Conservation (phyloP, 2,888 invertebrate species). For the Minunthozetes semirufus region DNA sequence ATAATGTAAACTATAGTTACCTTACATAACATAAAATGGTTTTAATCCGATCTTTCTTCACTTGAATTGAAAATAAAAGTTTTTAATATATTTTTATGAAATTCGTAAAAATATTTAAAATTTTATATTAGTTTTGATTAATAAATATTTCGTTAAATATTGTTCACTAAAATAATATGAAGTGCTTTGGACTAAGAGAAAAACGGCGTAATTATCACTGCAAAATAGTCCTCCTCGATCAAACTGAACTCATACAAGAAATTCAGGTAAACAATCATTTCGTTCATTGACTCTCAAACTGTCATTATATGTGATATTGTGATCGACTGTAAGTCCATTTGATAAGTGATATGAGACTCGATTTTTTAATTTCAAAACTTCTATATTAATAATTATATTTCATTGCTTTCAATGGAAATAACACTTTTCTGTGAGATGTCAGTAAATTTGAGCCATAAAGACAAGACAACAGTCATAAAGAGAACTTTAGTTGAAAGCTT, state of each 20-base stretch:
- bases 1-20: not conserved
- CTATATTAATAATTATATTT: too few species aligned
- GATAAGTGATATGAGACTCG: too few species aligned
- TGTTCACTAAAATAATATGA: conserved; percentile 2
- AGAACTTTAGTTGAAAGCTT: too few species aligned
- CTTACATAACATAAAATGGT: not conserved
- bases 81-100: not conserved
- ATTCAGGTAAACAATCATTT: conserved; percentile 61
- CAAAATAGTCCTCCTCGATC: conserved; percentile 80
- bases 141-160: not conserved
- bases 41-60: not conserved
- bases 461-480: too few species aligned
- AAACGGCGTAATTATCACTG: conserved; percentile 55
- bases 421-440: too few species aligned
- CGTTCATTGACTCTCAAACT: not conserved
- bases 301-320: too few species aligned
- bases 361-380: too few species aligned
- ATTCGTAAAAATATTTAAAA: not conserved
- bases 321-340: too few species aligned
- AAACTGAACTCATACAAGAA: conserved; percentile 80
- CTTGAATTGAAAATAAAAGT: conserved; percentile 1
- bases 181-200: conserved; percentile 41
- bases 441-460: too few species aligned
- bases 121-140: not conserved
- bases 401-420: too few species aligned